Base-by-base conservation (phyloP, 1,140 invertebrate genomes). In the Drosophila quadrilineata region DNA sequence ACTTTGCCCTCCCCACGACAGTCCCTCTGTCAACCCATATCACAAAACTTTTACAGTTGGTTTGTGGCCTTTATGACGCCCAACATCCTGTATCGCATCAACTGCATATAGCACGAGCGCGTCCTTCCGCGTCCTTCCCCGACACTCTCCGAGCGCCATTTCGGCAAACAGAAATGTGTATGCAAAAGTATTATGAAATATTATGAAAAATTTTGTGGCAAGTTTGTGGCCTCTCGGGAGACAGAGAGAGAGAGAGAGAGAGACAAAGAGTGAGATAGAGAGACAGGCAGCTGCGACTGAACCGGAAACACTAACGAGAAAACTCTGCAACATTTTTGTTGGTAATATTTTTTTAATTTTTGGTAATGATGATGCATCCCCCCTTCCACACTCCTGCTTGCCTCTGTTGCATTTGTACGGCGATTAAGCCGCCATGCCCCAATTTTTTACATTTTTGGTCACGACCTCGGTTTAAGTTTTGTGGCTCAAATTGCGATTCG, bases 281-380 rank as follows among this genome's bases (percentile, higher is more conserved):
- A 19, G 38, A 4, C 12, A 3, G 6, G 36, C 16, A 46, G 24
- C 49, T 59, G 6, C 6, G 36, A 36, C 36, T 33, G 43, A 71
- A 43, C 57, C 66, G 75, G 71, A 76, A 84, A 62, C 43, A 53
- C 56, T 77, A 84, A 73, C 73, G 73, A 80, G 71, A 60, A 69
- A 72, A 76, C 40, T 75, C 59, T 68, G 68, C 52, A 53, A 38
- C 35, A 67, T 66, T 75, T 75, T 59, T 43, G 50, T 38, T 71
- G 66, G 52, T 9, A 48, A 48, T 35, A 57, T 49, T 54, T 64
- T 62, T 53, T 56, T 53, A n/a, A n/a, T n/a, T 36, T 69, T 64
- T 64, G 70, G 66, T 60, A 70, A 48, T 29, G 45, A 9, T 33
- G 62, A n/a, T n/a, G n/a, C n/a, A n/a, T n/a, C n/a, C n/a, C n/a